phyloP scores from a whole-genome alignment of 2,888 invertebrate species.

The Caenorhabditis sp. region DNA sequence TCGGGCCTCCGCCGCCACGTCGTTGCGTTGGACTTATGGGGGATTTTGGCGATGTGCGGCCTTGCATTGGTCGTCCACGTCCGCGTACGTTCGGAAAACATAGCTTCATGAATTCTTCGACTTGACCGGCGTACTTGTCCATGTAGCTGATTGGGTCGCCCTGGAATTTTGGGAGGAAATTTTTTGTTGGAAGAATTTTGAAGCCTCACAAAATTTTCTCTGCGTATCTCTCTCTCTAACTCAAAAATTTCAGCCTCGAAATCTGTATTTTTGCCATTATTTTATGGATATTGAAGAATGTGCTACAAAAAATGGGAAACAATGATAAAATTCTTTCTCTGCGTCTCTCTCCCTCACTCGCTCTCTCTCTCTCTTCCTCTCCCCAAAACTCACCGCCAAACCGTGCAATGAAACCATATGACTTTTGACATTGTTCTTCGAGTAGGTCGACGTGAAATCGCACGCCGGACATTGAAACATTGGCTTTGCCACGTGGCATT shows the following conservation, averaged over 20 bases:
- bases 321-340: no score
- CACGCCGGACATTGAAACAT: conserved; percentile 70
- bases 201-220: no score
- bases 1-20: not conserved
- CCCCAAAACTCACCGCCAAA: conserved; percentile 52
- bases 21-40: conserved; percentile 39
- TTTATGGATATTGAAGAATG: no score
- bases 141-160: conserved; percentile 69
- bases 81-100: conserved; percentile 70
- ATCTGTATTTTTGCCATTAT: no score
- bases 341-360: no score
- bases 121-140: conserved; percentile 70
- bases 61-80: conserved; percentile 68
- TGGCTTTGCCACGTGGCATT: conserved; percentile 69
- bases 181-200: no score
- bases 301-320: no score
- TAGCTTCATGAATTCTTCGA: conserved; percentile 70
- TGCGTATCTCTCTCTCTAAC: no score
- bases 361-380: no score
- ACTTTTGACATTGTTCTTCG: conserved; percentile 70
- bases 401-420: conserved; percentile 70
- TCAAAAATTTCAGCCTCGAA: no score
- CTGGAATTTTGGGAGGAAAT: conserved; percentile 11
- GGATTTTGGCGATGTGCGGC: conserved; percentile 51
- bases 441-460: conserved; percentile 70